Evolutionary conservation across 2,113 vertebrate species (phyloP).

Genomic region (Maccullochella peelii): DNA sequence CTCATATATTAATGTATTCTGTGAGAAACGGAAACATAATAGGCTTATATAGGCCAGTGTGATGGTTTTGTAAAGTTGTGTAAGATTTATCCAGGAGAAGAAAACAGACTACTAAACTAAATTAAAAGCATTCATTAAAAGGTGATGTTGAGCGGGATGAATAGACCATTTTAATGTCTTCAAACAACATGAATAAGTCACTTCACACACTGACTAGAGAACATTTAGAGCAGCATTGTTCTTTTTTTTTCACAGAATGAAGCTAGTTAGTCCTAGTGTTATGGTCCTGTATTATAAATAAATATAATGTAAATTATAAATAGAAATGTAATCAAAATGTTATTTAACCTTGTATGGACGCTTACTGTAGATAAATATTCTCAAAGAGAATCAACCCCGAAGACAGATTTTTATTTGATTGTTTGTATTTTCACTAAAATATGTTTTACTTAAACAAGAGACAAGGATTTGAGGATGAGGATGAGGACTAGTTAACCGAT

Average conservation of each 20-base stretch:
- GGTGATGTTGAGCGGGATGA: not conserved
- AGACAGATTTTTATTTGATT: not conserved
- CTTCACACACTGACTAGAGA: not conserved
- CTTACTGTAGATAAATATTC: too few relatives aligned
- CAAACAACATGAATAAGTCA: slow-evolving; percentile 2
- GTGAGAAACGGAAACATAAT: not conserved
- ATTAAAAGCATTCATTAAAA: not conserved
- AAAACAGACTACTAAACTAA: not conserved
- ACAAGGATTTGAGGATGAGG: not conserved
- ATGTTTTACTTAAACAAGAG: not conserved
- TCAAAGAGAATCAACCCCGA: too few relatives aligned
- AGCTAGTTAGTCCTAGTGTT: too few relatives aligned
- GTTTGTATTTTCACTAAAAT: too few relatives aligned
- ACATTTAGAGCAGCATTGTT: too few relatives aligned
- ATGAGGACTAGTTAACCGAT: not conserved
- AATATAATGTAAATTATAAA: too few relatives aligned
- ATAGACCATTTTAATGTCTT: not conserved
- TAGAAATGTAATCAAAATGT: too few relatives aligned
- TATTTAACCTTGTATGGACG: too few relatives aligned
- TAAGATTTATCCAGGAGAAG: not conserved
- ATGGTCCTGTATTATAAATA: too few relatives aligned
- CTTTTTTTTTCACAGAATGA: too few relatives aligned
- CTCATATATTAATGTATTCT: not conserved
- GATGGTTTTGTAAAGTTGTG: not conserved
- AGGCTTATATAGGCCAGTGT: not conserved